Conservation (phyloP, 1,140 invertebrate genomes). For the Manduca sexta region DNA sequence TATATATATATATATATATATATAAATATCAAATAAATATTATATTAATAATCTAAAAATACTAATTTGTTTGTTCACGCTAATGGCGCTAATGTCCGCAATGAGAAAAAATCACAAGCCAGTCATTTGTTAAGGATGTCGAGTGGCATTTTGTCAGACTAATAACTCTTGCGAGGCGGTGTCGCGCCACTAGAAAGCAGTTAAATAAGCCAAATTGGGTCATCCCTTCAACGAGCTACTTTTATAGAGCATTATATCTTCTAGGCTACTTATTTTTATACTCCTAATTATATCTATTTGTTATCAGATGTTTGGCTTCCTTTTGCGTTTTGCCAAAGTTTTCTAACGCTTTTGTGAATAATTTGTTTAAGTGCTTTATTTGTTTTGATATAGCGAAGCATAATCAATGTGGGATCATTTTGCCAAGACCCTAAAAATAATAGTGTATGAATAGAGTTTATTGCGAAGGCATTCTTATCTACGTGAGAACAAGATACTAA, state of each 20-base stretch:
- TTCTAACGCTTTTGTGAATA: background rate
- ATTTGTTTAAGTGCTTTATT: background rate
- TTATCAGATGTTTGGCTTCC: conserved; percentile 11
- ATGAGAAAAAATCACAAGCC: background rate
- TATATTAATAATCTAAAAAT: too few species aligned
- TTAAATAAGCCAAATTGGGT: conserved; percentile 58
- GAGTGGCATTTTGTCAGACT: conserved; percentile 47
- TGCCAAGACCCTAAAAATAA: too few species aligned
- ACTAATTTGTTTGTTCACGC: too few species aligned
- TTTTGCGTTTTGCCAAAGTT: too few species aligned
- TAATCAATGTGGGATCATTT: too few species aligned
- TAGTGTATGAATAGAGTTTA: too few species aligned
- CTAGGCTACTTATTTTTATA: conserved; percentile 25
- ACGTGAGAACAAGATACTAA: too few species aligned
- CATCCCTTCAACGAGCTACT: conserved; percentile 36
- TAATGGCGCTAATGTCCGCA: background rate
- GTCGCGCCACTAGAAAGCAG: conserved; percentile 46
- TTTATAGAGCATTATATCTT: conserved; percentile 50
- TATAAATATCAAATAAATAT: too few species aligned
- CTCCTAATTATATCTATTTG: conserved; percentile 42
- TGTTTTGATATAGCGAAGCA: too few species aligned
- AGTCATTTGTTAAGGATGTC: conserved; percentile 32
- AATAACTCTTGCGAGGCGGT: conserved; percentile 47
- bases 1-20: too few species aligned
- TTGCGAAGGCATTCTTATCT: too few species aligned